These are phyloP conservation scores for Hippoglossus hippoglossus DNA, from an alignment of 2,797 vertebrate species.

Conservation along the genomic window DNA sequence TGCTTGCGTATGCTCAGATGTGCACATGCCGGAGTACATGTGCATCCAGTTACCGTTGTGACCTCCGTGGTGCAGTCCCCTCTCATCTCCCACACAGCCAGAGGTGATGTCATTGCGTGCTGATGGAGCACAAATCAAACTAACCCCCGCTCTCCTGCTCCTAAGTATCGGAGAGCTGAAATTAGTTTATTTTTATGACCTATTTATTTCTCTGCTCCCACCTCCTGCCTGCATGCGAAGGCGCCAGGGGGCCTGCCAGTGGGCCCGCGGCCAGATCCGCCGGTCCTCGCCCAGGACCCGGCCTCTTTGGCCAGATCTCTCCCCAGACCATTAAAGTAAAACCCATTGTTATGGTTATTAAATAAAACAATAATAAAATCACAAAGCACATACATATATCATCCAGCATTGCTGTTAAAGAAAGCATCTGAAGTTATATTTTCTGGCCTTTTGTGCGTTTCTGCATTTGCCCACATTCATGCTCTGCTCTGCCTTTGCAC, in stretches of 20 bases:
- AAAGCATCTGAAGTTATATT: slow-evolving; percentile 45
- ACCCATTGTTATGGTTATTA: slow-evolving; percentile 78
- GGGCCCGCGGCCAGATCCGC: slow-evolving; percentile 60
- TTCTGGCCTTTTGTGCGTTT: slow-evolving; percentile 42
- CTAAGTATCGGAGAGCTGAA: slow-evolving; percentile 71
- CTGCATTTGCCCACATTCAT: slow-evolving; percentile 27
- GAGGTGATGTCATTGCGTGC: slow-evolving; percentile 78
- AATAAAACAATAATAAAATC: slow-evolving; percentile 78
- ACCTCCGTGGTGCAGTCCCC: slow-evolving; percentile 61
- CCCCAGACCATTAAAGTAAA: slow-evolving; percentile 63
- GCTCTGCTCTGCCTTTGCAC: slow-evolving; percentile 31
- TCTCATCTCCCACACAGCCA: slow-evolving; percentile 69
- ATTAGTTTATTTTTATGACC: slow-evolving; percentile 83
- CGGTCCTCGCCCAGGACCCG: slow-evolving; percentile 48
- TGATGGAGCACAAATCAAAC: slow-evolving; percentile 80
- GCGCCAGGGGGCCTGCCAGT: slow-evolving; percentile 48
- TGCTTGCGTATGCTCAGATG: slow-evolving; percentile 20
- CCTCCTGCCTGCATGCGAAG: slow-evolving; percentile 61
- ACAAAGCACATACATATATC: slow-evolving; percentile 69
- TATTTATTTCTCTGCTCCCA: slow-evolving; percentile 77
- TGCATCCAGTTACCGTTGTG: slow-evolving; percentile 65
- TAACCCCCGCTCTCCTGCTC: slow-evolving; percentile 52
- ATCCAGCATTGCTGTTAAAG: slow-evolving; percentile 50
- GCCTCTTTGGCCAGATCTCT: slow-evolving; percentile 56
- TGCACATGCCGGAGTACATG: slow-evolving; percentile 44